phyloP scores from a whole-genome alignment of 92 coral and sea anemone species.

The Zoanthus sociatus region DNA sequence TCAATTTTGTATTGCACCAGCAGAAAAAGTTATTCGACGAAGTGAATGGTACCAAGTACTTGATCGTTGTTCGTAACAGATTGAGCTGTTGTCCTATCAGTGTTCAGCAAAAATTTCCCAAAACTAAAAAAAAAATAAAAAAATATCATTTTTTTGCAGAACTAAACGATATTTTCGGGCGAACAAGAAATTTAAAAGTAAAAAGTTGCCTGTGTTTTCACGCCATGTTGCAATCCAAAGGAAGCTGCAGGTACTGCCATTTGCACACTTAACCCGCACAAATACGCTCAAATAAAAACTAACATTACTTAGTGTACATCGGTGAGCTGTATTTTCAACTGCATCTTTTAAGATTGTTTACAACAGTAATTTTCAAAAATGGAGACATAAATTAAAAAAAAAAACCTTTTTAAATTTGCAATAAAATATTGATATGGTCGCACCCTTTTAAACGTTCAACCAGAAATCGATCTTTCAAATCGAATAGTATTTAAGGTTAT shows the following conservation, averaged over 20 bases:
- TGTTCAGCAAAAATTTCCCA: neutral
- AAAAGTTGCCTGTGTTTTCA: slow-evolving; percentile 41
- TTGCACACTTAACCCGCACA: neutral
- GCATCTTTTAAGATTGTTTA: neutral
- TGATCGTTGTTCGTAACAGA: slow-evolving; percentile 41
- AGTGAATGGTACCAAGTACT: neutral
- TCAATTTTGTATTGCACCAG: neutral
- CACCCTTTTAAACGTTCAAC: slow-evolving; percentile 25
- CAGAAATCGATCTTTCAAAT: neutral
- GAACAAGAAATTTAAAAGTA: neutral
- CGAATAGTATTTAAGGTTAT: neutral
- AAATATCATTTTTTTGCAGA: neutral
- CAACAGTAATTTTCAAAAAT: neutral
- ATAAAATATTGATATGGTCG: neutral
- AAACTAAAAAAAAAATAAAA: neutral
- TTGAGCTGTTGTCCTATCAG: slow-evolving; percentile 22
- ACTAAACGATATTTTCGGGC: neutral
- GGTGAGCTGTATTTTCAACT: neutral
- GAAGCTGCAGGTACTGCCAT: slow-evolving; percentile 23
- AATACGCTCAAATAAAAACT: slow-evolving; percentile 26
- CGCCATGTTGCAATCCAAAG: slow-evolving; percentile 27
- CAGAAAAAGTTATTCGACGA: neutral
- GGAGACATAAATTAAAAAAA: neutral
- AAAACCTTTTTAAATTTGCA: neutral
- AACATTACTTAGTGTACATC: neutral